Evolutionary conservation across 2,888 invertebrate genomes (phyloP), one percentile per base, ranked within the genome.

Genomic region (Drosophila ochracea): DNA sequence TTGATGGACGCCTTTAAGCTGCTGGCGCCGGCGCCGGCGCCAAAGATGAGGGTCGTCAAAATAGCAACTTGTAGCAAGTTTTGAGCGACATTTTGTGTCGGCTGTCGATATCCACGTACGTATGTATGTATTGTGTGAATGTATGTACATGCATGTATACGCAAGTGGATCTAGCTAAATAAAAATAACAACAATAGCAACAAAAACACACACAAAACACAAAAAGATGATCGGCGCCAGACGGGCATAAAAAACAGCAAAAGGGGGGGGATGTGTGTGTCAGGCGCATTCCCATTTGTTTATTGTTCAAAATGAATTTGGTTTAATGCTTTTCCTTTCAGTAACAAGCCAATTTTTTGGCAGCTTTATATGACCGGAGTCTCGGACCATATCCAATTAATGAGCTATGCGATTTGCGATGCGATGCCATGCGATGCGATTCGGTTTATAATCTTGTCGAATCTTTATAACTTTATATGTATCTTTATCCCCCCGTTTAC

Each of bases 51-150:
- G 76, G 78, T 78, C 84, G 74, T 83, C 86, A 84, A 87, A 47
- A 21, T 47, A 47, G 47, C 21, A 47, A 77, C 59, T 70, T 70
- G 63, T 68, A 71, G 78, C 70, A 74, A 68, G 64, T 78, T 76
- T 82, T 82, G 84, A 89, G 84, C 84, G 84, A 85, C 89, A 85
- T 89, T 82, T 89, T 70, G 69, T 76, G 63, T 67, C 39, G 59
- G 33, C 59, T 50, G 67, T 61, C 74, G 75, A 54, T 55, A 55
- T 60, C 39, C n/a, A 43, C 7, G 13, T 47, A 21, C 21, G 21
- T 30, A 30, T 30, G 30, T 30, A 30, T 30, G 30, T 28, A 28
- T 28, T 28, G 28, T 28, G 5, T 28, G 28, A 28, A 30, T 7
- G 7, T 30, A 31, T 31, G 31, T 31, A 31, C 9, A 25, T 25